These are phyloP conservation scores for Hypothenemus hampei DNA, from an alignment of 1,140 invertebrate species.

Conservation along the genomic window DNA sequence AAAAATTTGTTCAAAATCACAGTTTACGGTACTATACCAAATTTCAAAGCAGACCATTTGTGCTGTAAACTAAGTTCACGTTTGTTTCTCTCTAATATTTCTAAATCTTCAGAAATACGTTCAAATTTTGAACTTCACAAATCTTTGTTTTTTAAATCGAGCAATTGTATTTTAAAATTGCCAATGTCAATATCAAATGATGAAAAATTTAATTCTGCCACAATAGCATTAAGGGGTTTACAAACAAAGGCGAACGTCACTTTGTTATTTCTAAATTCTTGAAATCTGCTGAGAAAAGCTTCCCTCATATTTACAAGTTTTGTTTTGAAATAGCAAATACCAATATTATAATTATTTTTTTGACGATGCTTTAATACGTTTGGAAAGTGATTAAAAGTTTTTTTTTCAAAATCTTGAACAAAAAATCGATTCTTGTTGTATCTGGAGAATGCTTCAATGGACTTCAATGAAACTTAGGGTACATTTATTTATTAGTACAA, in stretches of 20 bases:
- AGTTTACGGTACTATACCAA: too few relatives aligned
- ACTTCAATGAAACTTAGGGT: too few relatives aligned
- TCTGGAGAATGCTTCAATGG: too few relatives aligned
- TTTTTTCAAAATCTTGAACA: too few relatives aligned
- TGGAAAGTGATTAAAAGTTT: too few relatives aligned
- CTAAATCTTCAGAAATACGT: conserved; percentile 31
- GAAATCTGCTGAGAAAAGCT: conserved; percentile 33
- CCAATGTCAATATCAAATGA: conserved; percentile 36
- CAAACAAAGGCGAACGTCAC: conserved; percentile 33
- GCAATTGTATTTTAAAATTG: conserved; percentile 35
- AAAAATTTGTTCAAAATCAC: too few relatives aligned
- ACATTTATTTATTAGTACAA: too few relatives aligned
- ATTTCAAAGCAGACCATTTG: too few relatives aligned
- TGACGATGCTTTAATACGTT: conserved; percentile 26
- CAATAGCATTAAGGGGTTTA: conserved; percentile 37
- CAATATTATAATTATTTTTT: conserved; percentile 17
- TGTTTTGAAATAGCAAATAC: conserved; percentile 33
- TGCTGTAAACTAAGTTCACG: conserved; percentile 28
- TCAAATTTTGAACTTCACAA: conserved; percentile 28
- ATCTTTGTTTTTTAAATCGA: conserved; percentile 36
- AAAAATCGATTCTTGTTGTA: too few relatives aligned
- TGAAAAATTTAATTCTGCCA: conserved; percentile 30
- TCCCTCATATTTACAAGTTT: conserved; percentile 34
- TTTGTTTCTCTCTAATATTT: conserved; percentile 35
- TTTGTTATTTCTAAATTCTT: conserved; percentile 35